phyloP scores from a whole-genome alignment of 2,888 invertebrate genomes.

The Drosophila formosana region DNA sequence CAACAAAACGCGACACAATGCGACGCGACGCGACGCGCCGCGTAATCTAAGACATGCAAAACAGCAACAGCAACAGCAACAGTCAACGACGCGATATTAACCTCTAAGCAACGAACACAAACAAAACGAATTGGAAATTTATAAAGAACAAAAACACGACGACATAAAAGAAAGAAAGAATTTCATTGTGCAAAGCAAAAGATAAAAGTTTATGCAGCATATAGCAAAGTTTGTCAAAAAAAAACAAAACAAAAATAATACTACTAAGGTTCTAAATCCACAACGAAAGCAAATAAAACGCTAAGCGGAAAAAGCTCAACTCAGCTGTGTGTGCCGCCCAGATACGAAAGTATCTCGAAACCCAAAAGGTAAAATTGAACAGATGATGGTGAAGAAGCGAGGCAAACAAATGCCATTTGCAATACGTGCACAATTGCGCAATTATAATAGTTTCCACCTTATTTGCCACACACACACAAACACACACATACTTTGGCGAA shows the following conservation, averaged over 20 bases:
- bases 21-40: conserved; percentile 20
- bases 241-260: conserved; percentile 32
- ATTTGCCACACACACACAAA: conserved; percentile 13
- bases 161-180: conserved; percentile 17
- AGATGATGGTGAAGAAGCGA: not conserved
- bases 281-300: conserved; percentile 29
- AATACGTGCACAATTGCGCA: conserved; percentile 57
- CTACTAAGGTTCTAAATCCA: conserved; percentile 19
- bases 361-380: conserved; percentile 56
- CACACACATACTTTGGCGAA: conserved; percentile 20
- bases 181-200: conserved; percentile 37
- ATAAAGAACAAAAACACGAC: not conserved
- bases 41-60: conserved; percentile 62
- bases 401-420: conserved; percentile 17
- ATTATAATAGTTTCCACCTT: conserved; percentile 49
- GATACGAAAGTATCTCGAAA: conserved; percentile 62
- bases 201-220: conserved; percentile 25
- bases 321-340: conserved; percentile 6
- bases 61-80: conserved; percentile 1
- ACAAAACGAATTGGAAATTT: conserved; percentile 64
- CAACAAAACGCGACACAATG: not conserved
- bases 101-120: conserved; percentile 63
- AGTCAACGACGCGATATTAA: conserved; percentile 45
- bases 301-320: conserved; percentile 32
- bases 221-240: conserved; percentile 35